A percentile compares a stretch with the other conserved stretches of the same genome.
These are phyloP conservation scores for Oryzias dopingdopingensis DNA, from an alignment of 2,797 vertebrate genomes.

Conservation along the genomic window DNA sequence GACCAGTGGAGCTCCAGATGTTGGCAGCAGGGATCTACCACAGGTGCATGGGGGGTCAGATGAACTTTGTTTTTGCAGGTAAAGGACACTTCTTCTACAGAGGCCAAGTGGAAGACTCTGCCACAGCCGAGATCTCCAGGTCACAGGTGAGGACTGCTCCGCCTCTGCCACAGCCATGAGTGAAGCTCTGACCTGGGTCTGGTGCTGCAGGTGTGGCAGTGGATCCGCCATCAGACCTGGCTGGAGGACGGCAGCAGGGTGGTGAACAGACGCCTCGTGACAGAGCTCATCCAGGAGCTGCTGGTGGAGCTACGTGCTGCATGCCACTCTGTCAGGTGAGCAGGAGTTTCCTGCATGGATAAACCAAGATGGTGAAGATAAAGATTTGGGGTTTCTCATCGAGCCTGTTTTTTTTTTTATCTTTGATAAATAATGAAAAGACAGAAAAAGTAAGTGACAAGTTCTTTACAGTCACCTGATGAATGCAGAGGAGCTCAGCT, in stretches of 20 bases:
- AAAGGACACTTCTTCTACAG: slow-evolving; percentile 77
- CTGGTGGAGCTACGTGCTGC: slow-evolving; percentile 46
- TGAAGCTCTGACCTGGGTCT: not conserved
- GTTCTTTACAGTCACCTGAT: too few species aligned
- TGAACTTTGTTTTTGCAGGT: slow-evolving; percentile 42
- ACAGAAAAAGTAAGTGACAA: too few species aligned
- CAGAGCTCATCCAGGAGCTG: slow-evolving; percentile 53
- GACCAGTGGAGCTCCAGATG: not conserved
- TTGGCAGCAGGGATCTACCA: not conserved
- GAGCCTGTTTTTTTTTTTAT: too few species aligned
- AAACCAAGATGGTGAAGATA: too few species aligned
- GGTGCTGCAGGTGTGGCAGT: slow-evolving; percentile 76
- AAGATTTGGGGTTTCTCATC: too few species aligned
- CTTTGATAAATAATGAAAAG: too few species aligned
- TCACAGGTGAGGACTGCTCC: slow-evolving; percentile 67
- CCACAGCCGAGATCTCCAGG: slow-evolving; percentile 81
- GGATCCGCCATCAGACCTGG: slow-evolving; percentile 73
- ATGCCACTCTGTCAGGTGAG: slow-evolving; percentile 51
- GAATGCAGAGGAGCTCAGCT: too few species aligned
- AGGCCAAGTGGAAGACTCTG: slow-evolving; percentile 81
- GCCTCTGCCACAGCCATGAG: not conserved
- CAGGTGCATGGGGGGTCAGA: too few species aligned
- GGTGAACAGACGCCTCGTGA: slow-evolving; percentile 70
- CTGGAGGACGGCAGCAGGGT: slow-evolving; percentile 72
- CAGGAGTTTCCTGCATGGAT: not conserved